These are phyloP conservation scores for Entomobrya multifasciata DNA, from an alignment of 2,888 invertebrate genomes.

Conservation along the genomic window DNA sequence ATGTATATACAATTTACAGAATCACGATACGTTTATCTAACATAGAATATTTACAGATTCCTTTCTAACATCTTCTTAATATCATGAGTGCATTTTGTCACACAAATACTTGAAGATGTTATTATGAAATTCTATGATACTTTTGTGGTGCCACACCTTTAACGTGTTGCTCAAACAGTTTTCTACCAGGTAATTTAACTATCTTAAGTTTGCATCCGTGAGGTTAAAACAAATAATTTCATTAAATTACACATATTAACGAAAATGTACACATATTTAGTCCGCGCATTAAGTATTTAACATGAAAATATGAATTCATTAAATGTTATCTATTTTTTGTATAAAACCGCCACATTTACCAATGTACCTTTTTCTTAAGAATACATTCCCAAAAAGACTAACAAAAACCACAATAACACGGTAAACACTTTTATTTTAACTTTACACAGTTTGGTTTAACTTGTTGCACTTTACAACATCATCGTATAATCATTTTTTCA, in stretches of 20 bases:
- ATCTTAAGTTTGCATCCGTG: slow-evolving; percentile 20
- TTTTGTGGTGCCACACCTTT: neutral
- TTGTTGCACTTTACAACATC: neutral
- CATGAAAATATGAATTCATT: slow-evolving; percentile 36
- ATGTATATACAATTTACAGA: neutral
- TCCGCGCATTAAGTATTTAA: neutral
- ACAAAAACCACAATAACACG: slow-evolving; percentile 18
- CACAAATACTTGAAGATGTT: neutral
- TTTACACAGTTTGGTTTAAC: neutral
- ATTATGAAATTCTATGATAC: slow-evolving; percentile 1
- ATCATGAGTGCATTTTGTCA: neutral
- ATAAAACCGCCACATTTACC: slow-evolving; percentile 49
- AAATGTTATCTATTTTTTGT: slow-evolving; percentile 24
- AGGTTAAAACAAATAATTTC: slow-evolving; percentile 8
- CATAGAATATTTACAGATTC: neutral
- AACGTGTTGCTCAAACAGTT: neutral
- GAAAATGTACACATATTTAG: neutral
- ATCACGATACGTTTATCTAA: no score
- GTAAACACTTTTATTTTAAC: neutral
- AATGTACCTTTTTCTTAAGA: neutral
- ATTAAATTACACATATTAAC: neutral
- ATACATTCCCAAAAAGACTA: slow-evolving; percentile 15
- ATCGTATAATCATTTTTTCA: neutral
- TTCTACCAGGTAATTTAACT: neutral
- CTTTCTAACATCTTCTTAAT: neutral